Conservation (phyloP, 2,797 vertebrate genomes). For the Halcyon badia region DNA sequence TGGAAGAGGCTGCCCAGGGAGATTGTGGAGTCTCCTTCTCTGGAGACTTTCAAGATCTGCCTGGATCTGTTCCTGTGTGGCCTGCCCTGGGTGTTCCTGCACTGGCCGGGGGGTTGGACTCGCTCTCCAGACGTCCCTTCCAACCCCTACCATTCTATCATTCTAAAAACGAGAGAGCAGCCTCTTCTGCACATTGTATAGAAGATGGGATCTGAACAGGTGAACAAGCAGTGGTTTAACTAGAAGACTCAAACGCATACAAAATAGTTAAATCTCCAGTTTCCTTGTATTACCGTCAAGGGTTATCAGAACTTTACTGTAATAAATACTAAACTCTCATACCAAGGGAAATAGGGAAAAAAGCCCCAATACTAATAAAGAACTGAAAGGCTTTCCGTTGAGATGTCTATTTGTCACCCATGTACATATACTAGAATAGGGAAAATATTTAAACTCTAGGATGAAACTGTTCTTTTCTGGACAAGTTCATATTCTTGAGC, state of each 20-base stretch:
- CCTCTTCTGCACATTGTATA: background rate
- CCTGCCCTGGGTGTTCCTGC: too few relatives aligned
- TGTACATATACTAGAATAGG: background rate
- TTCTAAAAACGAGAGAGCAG: background rate
- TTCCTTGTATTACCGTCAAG: background rate
- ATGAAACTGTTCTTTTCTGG: background rate
- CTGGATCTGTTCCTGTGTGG: too few relatives aligned
- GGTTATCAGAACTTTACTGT: background rate
- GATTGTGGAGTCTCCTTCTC: too few relatives aligned
- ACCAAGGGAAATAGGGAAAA: background rate
- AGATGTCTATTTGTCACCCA: background rate
- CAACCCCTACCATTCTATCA: too few relatives aligned
- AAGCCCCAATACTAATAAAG: background rate
- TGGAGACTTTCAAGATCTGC: too few relatives aligned
- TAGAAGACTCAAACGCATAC: background rate
- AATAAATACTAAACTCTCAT: background rate
- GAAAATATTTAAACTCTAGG: background rate
- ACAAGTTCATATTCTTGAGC: background rate
- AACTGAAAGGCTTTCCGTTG: background rate
- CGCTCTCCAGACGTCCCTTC: too few relatives aligned
- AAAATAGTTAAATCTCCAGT: background rate
- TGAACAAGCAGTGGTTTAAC: background rate
- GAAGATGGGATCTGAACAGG: background rate
- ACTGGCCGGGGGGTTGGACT: too few relatives aligned
- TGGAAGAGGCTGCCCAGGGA: too few relatives aligned